Evolutionary conservation across 2,113 vertebrate genomes (phyloP), one percentile per base, ranked within the genome.

Genomic region (Labrus mixtus): DNA sequence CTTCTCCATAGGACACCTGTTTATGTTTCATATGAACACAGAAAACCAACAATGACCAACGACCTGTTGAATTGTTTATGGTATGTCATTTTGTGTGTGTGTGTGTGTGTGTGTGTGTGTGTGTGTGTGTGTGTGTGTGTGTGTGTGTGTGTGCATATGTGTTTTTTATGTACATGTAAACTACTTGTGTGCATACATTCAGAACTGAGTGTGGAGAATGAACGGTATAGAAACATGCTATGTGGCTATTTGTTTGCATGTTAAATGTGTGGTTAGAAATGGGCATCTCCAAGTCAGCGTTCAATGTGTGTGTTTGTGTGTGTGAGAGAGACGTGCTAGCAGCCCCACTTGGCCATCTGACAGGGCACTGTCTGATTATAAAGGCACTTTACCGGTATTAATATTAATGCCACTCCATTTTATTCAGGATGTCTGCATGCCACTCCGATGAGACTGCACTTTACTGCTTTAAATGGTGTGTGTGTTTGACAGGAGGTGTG

Each of bases 341-440:
- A 78, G 89, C 87, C 88, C 85, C 88, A 86, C 91, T 88, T 82
- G 79, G 81, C 88, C 84, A 89, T 68, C 89, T 94, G 93, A 94
- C 93, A 93, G 87, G 79, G 86, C 90, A 89, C 90, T 89, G 89
- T 94, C 92, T 93, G 93, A 95, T 93, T 94, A 94, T 93, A 91
- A 94, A 93, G 92, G 93, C 93, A 94, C 93, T 94, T 93, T 93
- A 91, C 87, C 84, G 82, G 82, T 91, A 95, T 95, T 94, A 95
- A 95, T 95, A 95, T 95, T 95, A 95, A 95, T 95, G 87, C 88
- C 88, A 91, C 91, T 94, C 87, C 92, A 92, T 92, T 94, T 93
- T 94, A 93, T 94, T 94, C 92, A 88, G 91, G 90, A 93, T 91
- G 92, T 94, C 93, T 93, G 92, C 90, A 91, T 93, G 91, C 92